These are phyloP conservation scores for Gnathonemus longibarbis DNA, from an alignment of 2,113 vertebrate genomes.

Conservation along the genomic window DNA sequence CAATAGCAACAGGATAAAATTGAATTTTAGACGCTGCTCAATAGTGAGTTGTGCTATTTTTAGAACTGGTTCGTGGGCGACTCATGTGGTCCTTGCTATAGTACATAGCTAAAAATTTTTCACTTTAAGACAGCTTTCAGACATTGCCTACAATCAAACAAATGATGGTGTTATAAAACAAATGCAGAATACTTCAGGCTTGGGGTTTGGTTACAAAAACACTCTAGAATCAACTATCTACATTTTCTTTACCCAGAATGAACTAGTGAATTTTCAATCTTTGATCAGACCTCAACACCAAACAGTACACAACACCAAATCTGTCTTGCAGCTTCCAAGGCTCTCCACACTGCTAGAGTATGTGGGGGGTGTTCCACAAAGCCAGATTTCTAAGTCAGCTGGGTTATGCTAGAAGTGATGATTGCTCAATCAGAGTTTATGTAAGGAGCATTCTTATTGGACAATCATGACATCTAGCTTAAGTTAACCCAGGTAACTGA, in stretches of 20 bases:
- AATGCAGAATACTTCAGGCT: background rate
- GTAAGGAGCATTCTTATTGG: background rate
- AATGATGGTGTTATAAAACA: background rate
- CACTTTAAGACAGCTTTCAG: background rate
- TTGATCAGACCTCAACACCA: background rate
- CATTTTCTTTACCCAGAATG: background rate
- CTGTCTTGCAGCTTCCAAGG: background rate
- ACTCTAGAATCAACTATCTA: background rate
- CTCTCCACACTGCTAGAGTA: background rate
- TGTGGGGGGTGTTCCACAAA: background rate
- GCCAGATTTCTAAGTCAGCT: background rate
- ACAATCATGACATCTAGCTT: background rate
- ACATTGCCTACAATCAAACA: background rate
- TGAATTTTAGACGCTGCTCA: no score
- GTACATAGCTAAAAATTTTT: background rate
- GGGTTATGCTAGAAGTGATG: background rate
- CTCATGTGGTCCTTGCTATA: no score
- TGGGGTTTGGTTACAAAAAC: background rate
- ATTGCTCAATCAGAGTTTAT: background rate
- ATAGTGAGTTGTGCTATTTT: no score
- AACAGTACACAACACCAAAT: background rate
- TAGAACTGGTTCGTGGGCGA: no score
- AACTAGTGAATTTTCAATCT: background rate
- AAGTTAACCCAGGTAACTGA: background rate
- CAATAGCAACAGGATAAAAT: no score